Evolutionary conservation across 2,797 vertebrate species (phyloP).

Genomic region (Anniella stebbinsi): DNA sequence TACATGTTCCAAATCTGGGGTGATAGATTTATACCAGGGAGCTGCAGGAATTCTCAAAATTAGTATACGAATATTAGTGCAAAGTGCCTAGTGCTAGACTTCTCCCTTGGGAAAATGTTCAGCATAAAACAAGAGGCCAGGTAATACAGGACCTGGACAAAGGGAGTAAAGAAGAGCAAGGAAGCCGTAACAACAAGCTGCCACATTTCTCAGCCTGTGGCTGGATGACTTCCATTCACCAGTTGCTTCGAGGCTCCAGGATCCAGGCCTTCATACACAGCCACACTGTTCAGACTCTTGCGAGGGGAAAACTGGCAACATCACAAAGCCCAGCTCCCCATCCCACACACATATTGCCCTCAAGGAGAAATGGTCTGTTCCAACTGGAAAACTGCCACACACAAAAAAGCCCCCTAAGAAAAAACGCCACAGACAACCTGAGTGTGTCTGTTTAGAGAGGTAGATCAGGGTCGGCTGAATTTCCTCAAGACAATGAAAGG

Average conservation of each 20-base stretch:
- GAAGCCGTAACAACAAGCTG: neutral
- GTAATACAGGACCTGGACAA: neutral
- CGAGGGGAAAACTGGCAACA: neutral
- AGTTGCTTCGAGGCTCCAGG: neutral
- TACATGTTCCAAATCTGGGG: neutral
- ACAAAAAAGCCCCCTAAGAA: too few species aligned
- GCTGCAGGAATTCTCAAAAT: neutral
- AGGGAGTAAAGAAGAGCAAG: neutral
- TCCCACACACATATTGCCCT: conserved; percentile 16
- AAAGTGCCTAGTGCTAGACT: neutral
- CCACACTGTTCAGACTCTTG: conserved; percentile 1
- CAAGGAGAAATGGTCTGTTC: conserved; percentile 2
- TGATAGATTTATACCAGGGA: neutral
- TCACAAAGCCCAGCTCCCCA: neutral
- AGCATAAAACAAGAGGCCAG: neutral
- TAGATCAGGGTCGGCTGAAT: conserved; percentile 11
- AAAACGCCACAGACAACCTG: conserved; percentile 15
- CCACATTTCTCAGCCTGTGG: neutral
- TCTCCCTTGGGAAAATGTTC: neutral
- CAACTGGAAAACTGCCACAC: neutral
- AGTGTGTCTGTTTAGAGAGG: conserved; percentile 29
- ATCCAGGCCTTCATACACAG: neutral
- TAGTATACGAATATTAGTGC: neutral
- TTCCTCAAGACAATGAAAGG: conserved; percentile 46
- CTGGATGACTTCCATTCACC: neutral